A percentile compares a stretch with the other conserved stretches of the same genome.
Evolutionary conservation across 2,113 vertebrate species (phyloP).

Genomic region (Elephas maximus): DNA sequence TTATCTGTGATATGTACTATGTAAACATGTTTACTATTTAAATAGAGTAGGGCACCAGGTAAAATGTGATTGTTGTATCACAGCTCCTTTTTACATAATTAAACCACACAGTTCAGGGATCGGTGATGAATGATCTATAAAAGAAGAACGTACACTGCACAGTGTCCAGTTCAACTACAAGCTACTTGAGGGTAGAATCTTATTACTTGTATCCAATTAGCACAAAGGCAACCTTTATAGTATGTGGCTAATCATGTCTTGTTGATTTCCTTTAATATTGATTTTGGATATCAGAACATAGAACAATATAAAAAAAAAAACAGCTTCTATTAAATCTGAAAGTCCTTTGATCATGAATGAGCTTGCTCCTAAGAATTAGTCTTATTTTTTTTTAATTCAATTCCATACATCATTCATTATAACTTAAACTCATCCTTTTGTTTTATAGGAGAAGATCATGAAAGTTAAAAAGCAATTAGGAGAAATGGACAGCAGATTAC

Average conservation of each 20-base stretch:
- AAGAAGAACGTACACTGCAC: neutral
- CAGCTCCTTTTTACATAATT: neutral
- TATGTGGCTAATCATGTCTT: neutral
- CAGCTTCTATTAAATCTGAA: neutral
- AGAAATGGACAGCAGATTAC: slow-evolving; percentile 63
- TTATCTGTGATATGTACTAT: neutral
- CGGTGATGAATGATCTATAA: neutral
- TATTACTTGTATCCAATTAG: neutral
- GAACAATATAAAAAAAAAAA: neutral
- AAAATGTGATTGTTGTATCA: neutral
- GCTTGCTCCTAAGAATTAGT: slow-evolving; percentile 16
- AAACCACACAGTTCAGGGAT: neutral
- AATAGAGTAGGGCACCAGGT: neutral
- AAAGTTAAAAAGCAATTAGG: slow-evolving; percentile 68
- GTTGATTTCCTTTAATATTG: neutral
- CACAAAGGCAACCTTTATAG: neutral
- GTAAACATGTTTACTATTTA: neutral
- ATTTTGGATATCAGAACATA: neutral
- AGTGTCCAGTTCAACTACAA: too few relatives aligned
- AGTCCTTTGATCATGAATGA: neutral
- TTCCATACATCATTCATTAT: neutral
- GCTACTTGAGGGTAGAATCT: neutral
- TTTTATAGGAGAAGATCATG: slow-evolving; percentile 70
- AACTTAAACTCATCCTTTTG: neutral
- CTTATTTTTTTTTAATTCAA: neutral